These are phyloP conservation scores for Nymphalis urticae DNA, from an alignment of 2,888 invertebrate genomes.

Conservation along the genomic window DNA sequence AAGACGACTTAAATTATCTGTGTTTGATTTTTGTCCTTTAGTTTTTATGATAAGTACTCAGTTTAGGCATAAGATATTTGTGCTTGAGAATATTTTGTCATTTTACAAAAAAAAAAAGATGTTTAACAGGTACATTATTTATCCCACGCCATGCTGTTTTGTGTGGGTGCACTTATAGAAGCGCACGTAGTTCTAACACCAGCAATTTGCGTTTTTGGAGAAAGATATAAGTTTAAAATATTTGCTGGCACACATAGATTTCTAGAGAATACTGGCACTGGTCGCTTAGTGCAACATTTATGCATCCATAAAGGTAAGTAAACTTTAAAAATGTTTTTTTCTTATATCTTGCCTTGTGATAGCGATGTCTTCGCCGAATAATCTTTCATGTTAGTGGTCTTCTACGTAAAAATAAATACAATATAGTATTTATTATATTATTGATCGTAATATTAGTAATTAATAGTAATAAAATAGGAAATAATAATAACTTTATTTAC, in stretches of 20 bases:
- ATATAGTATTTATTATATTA: too few relatives aligned
- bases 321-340: neutral
- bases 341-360: too few relatives aligned
- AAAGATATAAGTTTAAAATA: conserved; percentile 61
- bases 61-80: neutral
- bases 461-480: too few relatives aligned
- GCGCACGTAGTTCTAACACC: conserved; percentile 69
- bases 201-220: conserved; percentile 65
- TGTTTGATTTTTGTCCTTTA: too few relatives aligned
- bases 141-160: conserved; percentile 72
- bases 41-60: neutral
- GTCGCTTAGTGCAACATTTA: conserved; percentile 57
- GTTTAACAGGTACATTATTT: conserved; percentile 59
- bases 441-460: too few relatives aligned
- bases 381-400: too few relatives aligned
- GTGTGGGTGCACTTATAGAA: conserved; percentile 65
- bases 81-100: neutral
- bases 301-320: conserved; percentile 63
- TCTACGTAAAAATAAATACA: too few relatives aligned
- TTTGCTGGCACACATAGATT: conserved; percentile 65
- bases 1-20: too few relatives aligned
- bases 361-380: too few relatives aligned
- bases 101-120: neutral
- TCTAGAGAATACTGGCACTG: conserved; percentile 51
- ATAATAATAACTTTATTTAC: too few relatives aligned